Evolutionary conservation across 1,140 invertebrate genomes (phyloP).

Genomic region (Phortica variegata): DNA sequence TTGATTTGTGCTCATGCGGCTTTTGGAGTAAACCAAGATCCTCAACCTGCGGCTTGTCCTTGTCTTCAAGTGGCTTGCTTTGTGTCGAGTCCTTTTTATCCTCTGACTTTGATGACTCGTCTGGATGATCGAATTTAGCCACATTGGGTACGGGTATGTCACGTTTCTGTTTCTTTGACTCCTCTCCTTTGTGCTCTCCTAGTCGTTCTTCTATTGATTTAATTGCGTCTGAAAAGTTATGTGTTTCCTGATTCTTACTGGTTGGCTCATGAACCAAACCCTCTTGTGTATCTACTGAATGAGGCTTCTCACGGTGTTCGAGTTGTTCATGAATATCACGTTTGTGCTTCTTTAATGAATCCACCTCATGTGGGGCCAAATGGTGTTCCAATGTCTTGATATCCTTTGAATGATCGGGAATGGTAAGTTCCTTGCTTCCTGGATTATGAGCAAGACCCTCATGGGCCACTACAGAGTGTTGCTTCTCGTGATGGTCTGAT

Average conservation of each 20-base stretch:
- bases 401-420: too few species aligned
- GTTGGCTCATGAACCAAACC: neutral
- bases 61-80: conserved; percentile 5
- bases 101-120: too few species aligned
- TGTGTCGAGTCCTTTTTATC: conserved; percentile 11
- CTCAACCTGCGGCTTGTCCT: conserved; percentile 4
- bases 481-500: too few species aligned
- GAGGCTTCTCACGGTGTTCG: neutral
- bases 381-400: too few species aligned
- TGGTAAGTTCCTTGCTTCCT: too few species aligned
- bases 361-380: too few species aligned
- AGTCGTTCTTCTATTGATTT: neutral
- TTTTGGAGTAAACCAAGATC: neutral
- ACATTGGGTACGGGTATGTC: conserved; percentile 40
- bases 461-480: too few species aligned
- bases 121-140: conserved; percentile 5
- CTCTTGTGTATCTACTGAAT: neutral
- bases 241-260: conserved; percentile 1
- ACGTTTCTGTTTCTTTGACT: conserved; percentile 13
- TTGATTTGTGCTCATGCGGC: neutral
- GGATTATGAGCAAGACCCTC: too few species aligned
- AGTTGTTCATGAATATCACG: neutral
- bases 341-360: too few species aligned
- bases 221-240: neutral
- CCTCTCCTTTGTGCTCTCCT: neutral